Evolutionary conservation across 2,797 vertebrate species (phyloP).

Genomic region (Labeo calbasu): DNA sequence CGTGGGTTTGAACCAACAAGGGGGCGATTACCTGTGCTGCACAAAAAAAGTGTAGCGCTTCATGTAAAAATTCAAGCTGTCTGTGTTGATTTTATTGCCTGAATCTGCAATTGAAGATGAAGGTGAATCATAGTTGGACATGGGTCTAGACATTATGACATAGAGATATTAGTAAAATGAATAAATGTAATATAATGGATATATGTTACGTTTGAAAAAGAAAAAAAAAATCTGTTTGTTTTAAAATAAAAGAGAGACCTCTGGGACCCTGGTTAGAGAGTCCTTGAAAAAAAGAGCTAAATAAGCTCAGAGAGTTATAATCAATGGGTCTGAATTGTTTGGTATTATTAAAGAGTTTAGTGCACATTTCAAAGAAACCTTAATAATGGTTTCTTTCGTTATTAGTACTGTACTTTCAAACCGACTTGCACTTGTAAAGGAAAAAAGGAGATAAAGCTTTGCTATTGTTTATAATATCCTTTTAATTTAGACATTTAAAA

Average conservation of each 20-base stretch:
- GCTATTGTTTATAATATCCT: not conserved
- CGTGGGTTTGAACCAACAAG: constrained; percentile 7
- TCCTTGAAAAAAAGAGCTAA: not conserved
- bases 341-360: not conserved
- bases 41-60: not conserved
- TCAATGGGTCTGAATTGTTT: not conserved
- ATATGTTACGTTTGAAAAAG: not conserved
- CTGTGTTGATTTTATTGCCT: not conserved
- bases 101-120: not conserved
- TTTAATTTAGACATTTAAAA: not conserved
- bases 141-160: not conserved
- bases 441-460: not conserved
- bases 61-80: not conserved
- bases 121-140: not conserved
- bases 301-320: not conserved
- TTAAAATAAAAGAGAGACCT: not conserved
- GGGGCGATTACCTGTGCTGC: not conserved
- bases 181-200: not conserved
- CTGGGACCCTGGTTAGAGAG: not conserved
- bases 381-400: not conserved
- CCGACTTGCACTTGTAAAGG: not conserved
- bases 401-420: not conserved
- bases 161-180: not conserved
- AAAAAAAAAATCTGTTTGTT: not conserved
- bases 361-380: not conserved